phyloP scores from a whole-genome alignment of 2,888 invertebrate species.

The Lutraria lutraria region DNA sequence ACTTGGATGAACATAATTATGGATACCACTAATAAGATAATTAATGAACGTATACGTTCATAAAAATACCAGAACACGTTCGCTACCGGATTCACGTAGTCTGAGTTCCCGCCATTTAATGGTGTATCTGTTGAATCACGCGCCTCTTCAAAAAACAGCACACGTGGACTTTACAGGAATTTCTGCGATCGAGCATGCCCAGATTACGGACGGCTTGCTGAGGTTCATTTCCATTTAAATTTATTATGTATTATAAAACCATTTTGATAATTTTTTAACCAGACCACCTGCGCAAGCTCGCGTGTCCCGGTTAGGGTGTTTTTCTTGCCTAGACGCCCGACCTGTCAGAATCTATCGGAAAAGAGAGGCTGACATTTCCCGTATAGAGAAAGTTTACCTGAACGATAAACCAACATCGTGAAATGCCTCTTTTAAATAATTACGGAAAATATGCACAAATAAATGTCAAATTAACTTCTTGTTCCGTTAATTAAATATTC shows the following conservation, averaged over 20 bases:
- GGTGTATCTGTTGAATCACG: conserved; percentile 46
- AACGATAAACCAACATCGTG: conserved; percentile 2
- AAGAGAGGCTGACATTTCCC: conserved; percentile 16
- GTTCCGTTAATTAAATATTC: conserved; percentile 19
- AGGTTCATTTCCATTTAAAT: conserved; percentile 60
- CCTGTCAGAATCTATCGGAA: conserved; percentile 51
- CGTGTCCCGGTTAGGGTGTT: conserved; percentile 41
- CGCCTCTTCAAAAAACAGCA: conserved; percentile 56
- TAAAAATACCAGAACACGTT: conserved; percentile 27
- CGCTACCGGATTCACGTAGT: conserved; percentile 65
- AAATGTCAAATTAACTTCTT: conserved; percentile 27
- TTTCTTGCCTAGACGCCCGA: conserved; percentile 28
- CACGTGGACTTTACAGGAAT: conserved; percentile 31
- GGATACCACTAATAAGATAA: conserved; percentile 30
- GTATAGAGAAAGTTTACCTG: conserved; percentile 23
- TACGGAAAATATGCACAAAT: conserved; percentile 12
- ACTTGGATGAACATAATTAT: conserved; percentile 38
- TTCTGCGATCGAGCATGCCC: conserved; percentile 33
- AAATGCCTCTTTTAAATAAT: conserved; percentile 28
- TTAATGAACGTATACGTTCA: conserved; percentile 37
- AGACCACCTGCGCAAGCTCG: conserved; percentile 55
- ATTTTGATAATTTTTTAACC: conserved; percentile 49
- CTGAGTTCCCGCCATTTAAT: conserved; percentile 66
- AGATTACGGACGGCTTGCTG: conserved; percentile 46
- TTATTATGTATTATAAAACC: conserved; percentile 63